Base-by-base conservation (phyloP, 1,140 invertebrate species). In the Wiebesia pumilae region DNA sequence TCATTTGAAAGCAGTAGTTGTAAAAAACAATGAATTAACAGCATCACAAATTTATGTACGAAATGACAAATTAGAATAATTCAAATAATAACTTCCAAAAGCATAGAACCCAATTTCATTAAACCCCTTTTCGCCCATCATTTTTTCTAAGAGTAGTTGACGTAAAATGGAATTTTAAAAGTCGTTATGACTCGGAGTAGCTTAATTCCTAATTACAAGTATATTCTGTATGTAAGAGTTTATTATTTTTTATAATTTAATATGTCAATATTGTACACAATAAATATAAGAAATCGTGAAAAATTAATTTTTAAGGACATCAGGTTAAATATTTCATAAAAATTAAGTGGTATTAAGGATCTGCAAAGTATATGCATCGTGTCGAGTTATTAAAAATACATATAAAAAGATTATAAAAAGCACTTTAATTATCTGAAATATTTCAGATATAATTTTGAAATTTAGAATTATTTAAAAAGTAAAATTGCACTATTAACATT, bases 141-240 rank as follows among this genome's bases (percentile, higher is more conserved):
- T 75, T 24, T 27, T 19, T 75, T 75, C 71, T 43, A 43, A 75
- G 38, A 75, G 33, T 38, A 71, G 33, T 71, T 71, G 69, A 71
- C 69, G 35, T 71, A 71, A 71, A 71, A 38, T 71, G 69, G 69
- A 71, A 71, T 43, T 75, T 75, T 43, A 75, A 75, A 75, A n/a
- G 71, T 43, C 35, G n/a, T 43, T 75, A 3, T 43, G 71, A 75
- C 40, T 75, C 9, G 24, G 24, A 75, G 71, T n/a, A 33, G n/a
- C 19, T 71, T 24, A 71, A 75, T 75, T 75, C 40, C n/a, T 43
- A 75, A 75, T 75, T 75, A 43, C 43, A n/a, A 24, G 71, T n/a
- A 0, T 75, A 75, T 1, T n/a, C 38, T 38, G 43, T 75, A 27
- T 43, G 38, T 43, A 27, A n/a, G 27, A 71, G 40, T 19, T 62